Conservation (phyloP, 1,140 invertebrate species). For the Mamestra configurata region DNA sequence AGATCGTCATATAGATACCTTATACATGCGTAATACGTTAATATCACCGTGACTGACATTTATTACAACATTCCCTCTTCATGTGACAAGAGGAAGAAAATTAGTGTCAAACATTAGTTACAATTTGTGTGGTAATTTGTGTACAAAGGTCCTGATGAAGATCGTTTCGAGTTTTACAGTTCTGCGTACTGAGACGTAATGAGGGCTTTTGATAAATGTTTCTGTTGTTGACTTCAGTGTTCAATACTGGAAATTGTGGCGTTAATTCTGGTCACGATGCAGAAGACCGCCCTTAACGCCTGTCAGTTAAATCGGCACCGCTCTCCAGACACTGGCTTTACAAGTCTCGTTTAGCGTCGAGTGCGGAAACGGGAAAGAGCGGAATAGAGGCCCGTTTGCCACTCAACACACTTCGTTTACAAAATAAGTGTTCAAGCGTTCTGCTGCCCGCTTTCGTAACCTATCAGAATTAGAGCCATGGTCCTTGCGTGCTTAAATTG, state of each 20-base stretch:
- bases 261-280: constrained; percentile 4
- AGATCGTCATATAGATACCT: constrained; percentile 36
- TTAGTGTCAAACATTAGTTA: constrained; percentile 40
- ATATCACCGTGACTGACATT: constrained; percentile 37
- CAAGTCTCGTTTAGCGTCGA: not conserved
- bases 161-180: constrained; percentile 29
- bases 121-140: constrained; percentile 42
- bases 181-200: constrained; percentile 17
- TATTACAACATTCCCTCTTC: constrained; percentile 27
- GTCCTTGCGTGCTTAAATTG: not conserved
- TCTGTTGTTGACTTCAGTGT: not conserved
- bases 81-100: constrained; percentile 40
- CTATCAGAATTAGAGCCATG: not conserved
- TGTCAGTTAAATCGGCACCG: not conserved
- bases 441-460: not conserved
- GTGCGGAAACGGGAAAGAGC: not conserved
- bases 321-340: not conserved
- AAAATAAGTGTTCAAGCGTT: not conserved
- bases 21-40: constrained; percentile 20
- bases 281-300: not conserved
- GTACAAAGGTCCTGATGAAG: constrained; percentile 25
- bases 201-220: constrained; percentile 23
- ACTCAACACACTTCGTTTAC: constrained; percentile 5
- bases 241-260: constrained; percentile 2
- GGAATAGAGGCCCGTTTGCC: not conserved